Conservation (phyloP, 2,113 vertebrate genomes). For the Hyperopisus bebe region DNA sequence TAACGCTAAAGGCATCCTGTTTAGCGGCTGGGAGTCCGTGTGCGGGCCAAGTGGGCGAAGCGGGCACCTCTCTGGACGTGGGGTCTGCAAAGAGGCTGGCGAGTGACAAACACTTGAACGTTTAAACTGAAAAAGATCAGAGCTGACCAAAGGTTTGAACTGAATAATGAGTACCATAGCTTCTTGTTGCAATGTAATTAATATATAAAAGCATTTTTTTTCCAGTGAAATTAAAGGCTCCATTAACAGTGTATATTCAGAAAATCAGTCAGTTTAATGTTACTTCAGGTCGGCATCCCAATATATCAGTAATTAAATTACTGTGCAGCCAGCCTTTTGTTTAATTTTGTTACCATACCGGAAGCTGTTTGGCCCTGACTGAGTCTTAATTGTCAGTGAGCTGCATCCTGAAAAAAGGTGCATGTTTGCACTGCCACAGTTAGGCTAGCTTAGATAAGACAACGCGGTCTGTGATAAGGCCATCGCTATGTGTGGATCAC, state of each 20-base stretch:
- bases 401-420: conserved; percentile 19
- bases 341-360: conserved; percentile 7
- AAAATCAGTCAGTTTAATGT: conserved; percentile 28
- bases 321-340: conserved; percentile 9
- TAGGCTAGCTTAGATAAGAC: not conserved
- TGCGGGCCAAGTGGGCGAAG: not conserved
- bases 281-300: conserved; percentile 18
- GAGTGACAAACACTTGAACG: not conserved
- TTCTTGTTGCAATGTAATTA: not conserved
- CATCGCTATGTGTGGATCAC: too few relatives aligned
- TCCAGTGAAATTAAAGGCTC: not conserved
- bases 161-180: not conserved
- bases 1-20: not conserved
- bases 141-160: not conserved
- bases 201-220: not conserved
- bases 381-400: conserved; percentile 10
- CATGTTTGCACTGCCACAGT: conserved; percentile 9
- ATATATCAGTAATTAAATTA: conserved; percentile 26
- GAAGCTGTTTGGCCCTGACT: conserved; percentile 10
- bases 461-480: not conserved
- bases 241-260: conserved; percentile 19
- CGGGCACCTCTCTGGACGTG: not conserved
- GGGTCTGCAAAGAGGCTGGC: not conserved
- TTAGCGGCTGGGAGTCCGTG: not conserved
- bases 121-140: not conserved